Percentiles rank a stretch among this genome's conserved stretches.
Evolutionary conservation across 2,797 vertebrate species (phyloP).

Genomic region (Pipistrellus kuhlii): DNA sequence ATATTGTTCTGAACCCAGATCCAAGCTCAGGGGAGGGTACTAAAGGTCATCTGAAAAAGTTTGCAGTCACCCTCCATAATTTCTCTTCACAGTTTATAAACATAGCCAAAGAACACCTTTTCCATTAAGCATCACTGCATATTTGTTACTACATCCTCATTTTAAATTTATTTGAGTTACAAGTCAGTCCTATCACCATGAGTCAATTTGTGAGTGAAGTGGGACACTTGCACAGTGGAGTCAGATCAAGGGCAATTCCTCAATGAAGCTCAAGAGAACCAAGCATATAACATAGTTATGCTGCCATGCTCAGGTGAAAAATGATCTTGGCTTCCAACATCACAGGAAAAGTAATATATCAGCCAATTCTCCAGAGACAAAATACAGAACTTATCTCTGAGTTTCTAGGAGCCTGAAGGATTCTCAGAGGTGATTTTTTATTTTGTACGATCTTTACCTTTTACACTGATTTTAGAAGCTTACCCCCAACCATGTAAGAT

Average conservation of each 20-base stretch:
- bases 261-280: not conserved
- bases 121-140: not conserved
- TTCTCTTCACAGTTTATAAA: not conserved
- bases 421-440: constrained; percentile 25
- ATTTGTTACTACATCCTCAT: not conserved
- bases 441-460: not conserved
- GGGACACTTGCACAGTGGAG: not conserved
- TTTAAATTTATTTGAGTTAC: constrained; percentile 8
- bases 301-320: not conserved
- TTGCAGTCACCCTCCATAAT: not conserved
- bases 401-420: not conserved
- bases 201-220: not conserved
- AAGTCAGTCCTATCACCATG: not conserved
- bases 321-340: not conserved
- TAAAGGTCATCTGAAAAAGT: not conserved
- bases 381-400: not conserved
- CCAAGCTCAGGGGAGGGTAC: not conserved
- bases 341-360: not conserved
- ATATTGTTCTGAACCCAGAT: not conserved
- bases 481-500: not conserved
- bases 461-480: not conserved
- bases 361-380: not conserved
- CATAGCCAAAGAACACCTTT: not conserved
- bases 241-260: not conserved
- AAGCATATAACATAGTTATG: not conserved